Evolutionary conservation across 2,888 invertebrate species (phyloP).

Genomic region (Stenodera caucasica): DNA sequence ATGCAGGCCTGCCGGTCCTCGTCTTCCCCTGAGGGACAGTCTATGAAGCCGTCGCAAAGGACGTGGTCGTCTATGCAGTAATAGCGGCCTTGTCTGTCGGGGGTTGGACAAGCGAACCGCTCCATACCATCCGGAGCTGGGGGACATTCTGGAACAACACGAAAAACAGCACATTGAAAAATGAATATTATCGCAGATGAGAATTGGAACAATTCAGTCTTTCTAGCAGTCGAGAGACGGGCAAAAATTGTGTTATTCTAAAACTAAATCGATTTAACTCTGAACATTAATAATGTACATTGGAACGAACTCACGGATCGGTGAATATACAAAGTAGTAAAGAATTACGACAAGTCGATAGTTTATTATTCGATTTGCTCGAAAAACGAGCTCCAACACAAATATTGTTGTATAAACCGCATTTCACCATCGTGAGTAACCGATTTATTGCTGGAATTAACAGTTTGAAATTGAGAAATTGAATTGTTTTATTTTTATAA

Average conservation of each 20-base stretch:
- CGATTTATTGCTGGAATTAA: too few species aligned
- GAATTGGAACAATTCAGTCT: slow-evolving; percentile 1
- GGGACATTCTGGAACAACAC: slow-evolving; percentile 77
- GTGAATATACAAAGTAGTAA: slow-evolving; percentile 17
- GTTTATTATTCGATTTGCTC: slow-evolving; percentile 16
- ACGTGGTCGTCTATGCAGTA: slow-evolving; percentile 95
- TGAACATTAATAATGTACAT: slow-evolving; percentile 19
- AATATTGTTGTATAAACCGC: neutral
- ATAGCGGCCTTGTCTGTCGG: slow-evolving; percentile 88
- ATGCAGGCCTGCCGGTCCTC: slow-evolving; percentile 92
- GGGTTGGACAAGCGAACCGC: slow-evolving; percentile 90
- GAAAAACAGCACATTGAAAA: slow-evolving; percentile 9
- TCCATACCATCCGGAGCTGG: slow-evolving; percentile 93
- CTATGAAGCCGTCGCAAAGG: slow-evolving; percentile 91
- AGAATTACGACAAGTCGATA: slow-evolving; percentile 19
- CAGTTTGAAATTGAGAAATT: too few species aligned
- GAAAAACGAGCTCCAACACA: neutral
- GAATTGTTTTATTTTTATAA: too few species aligned
- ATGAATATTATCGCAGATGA: neutral
- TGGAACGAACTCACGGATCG: slow-evolving; percentile 18
- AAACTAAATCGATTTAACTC: neutral
- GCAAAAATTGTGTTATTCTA: too few species aligned
- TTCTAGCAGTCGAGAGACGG: neutral
- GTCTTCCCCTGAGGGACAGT: slow-evolving; percentile 91
- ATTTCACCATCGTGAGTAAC: too few species aligned